Base-by-base conservation (phyloP, 2,113 vertebrate species). In the Engystomops pustulosus region DNA sequence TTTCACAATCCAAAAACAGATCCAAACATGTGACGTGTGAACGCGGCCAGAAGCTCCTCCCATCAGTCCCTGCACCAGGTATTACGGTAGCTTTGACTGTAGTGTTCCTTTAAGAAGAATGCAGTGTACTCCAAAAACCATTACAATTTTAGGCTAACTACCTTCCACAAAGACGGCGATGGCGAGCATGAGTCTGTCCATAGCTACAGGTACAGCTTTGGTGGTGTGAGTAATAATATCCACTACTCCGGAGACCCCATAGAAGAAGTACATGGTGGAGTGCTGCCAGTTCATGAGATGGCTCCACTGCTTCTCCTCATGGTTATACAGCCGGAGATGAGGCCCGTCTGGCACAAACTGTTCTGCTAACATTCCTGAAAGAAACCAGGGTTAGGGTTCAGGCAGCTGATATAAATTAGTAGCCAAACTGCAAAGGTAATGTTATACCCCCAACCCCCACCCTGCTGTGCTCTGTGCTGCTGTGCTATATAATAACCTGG, bases 231-330 rank as follows among this genome's bases (percentile, higher is more conserved):
- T 90, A 65, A 96, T 86, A 9, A 98, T 92, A 18, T 95, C 93
- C 34, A 93, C 91, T 9, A 93, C 81, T 0, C 93, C 97, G 0
- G 94, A 85, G 86, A 99, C 89, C 27, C 93, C 94, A 9, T 97
- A 98, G 91, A 99, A 98, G 79, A 98, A 90, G 87, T 99, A 99
- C 95, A 99, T 99, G 87, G 96, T 98, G 80, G 92, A 87, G 12
- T 99, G 98, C 65, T 99, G 98, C 98, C 98, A 99, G 90, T 94
- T 94, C 89, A 94, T 93, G 85, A 97, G 86, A 41, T 93, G 87
- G 10, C 93, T 86, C 97, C 97, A 97, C 36, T 93, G 95, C 65
- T 95, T 90, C 85, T 94, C 92, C 47, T 94, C 88, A 0, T 92
- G 91, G 88, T 97, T 88, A 32, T 97, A 98, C 84, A 98, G 81